Conservation (phyloP, 2,888 invertebrate genomes). For the Herminia tarsipennalis region DNA sequence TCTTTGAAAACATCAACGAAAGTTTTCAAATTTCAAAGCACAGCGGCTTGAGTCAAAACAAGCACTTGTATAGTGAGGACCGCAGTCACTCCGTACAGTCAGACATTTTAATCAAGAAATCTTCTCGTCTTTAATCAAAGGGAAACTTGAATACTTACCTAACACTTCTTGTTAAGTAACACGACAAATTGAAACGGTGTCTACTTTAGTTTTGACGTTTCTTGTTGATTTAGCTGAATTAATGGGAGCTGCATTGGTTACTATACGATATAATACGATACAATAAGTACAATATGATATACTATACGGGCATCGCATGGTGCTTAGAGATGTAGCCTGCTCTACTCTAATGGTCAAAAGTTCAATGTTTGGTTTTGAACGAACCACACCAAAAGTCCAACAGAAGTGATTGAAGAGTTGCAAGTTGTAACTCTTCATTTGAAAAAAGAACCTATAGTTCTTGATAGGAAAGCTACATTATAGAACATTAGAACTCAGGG, state of each 20-base stretch:
- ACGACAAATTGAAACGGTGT: not conserved
- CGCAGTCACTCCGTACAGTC: constrained; percentile 48
- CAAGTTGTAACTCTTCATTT: too few species aligned
- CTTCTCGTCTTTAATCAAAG: constrained; percentile 70
- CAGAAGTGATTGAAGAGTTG: too few species aligned
- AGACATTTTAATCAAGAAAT: constrained; percentile 71
- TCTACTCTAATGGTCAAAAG: too few species aligned
- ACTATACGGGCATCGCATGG: too few species aligned
- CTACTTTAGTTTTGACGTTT: not conserved
- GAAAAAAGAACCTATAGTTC: too few species aligned
- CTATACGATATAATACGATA: too few species aligned
- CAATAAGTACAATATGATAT: too few species aligned
- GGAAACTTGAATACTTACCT: constrained; percentile 64
- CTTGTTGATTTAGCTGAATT: not conserved
- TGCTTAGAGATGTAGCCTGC: too few species aligned
- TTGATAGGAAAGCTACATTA: too few species aligned
- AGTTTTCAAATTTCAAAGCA: constrained; percentile 64
- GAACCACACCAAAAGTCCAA: too few species aligned
- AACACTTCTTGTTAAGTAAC: constrained; percentile 48
- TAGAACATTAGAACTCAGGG: too few species aligned
- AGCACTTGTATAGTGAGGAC: constrained; percentile 41
- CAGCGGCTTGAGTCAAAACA: constrained; percentile 38
- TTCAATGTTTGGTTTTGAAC: too few species aligned
- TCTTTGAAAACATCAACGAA: constrained; percentile 38
- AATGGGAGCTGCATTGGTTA: not conserved